Conservation (phyloP, 2,797 vertebrate species). For the Erethizon dorsatum region DNA sequence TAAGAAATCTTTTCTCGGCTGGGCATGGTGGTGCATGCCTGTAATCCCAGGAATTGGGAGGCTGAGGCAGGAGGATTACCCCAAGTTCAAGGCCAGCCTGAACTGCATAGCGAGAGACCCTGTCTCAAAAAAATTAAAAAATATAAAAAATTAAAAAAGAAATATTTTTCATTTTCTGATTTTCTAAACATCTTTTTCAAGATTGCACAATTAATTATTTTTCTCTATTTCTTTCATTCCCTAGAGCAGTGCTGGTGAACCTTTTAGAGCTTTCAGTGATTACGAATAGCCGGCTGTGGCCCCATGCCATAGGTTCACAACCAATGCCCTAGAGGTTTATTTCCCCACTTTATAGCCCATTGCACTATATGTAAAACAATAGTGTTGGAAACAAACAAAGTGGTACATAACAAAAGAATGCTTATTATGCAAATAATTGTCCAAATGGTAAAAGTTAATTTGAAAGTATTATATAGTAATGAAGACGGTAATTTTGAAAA, state of each 20-base stretch:
- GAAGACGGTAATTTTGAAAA: background rate
- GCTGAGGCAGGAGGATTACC: background rate
- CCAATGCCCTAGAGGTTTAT: background rate
- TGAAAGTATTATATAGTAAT: background rate
- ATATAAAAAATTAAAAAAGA: too few species aligned
- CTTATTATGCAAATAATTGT: background rate
- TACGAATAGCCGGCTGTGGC: background rate
- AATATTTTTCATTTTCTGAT: background rate
- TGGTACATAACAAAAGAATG: background rate
- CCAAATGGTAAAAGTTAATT: background rate
- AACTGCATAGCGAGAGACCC: background rate
- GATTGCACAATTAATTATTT: background rate
- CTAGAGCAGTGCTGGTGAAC: background rate
- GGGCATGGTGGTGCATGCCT: background rate
- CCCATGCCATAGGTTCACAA: background rate
- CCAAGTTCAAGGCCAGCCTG: background rate
- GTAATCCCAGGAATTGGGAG: background rate
- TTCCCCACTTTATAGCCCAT: background rate
- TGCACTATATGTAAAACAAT: background rate
- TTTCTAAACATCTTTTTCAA: constrained; percentile 22
- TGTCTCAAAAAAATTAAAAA: background rate
- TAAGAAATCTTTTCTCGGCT: background rate
- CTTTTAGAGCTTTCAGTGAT: background rate
- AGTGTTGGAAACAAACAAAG: background rate
- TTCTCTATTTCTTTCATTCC: background rate